Evolutionary conservation across 2,113 vertebrate species (phyloP).

Genomic region (Sebastes fasciatus): DNA sequence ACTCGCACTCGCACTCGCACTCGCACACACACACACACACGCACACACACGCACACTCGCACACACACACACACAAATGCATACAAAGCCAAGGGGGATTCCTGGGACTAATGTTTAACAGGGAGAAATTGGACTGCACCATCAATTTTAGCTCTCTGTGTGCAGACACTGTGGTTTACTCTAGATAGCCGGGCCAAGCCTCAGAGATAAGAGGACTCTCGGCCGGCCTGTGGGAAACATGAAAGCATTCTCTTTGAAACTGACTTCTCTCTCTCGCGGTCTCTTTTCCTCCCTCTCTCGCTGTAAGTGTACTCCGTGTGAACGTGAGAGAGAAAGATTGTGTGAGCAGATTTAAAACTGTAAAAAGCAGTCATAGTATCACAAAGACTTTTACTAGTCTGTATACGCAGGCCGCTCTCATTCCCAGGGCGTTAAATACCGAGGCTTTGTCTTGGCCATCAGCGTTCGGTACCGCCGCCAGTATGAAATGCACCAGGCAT

Average conservation of each 20-base stretch:
- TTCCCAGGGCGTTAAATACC: no score
- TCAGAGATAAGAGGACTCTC: slow-evolving; percentile 73
- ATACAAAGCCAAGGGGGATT: slow-evolving; percentile 65
- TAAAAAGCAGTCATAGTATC: no score
- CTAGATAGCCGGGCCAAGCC: slow-evolving; percentile 70
- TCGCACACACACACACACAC: neutral
- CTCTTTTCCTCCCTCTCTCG: slow-evolving; percentile 1
- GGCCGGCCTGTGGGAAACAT: slow-evolving; percentile 69
- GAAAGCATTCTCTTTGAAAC: slow-evolving; percentile 69
- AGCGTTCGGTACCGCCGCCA: no score
- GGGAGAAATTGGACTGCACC: slow-evolving; percentile 64
- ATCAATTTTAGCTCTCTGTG: slow-evolving; percentile 67
- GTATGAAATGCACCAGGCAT: no score
- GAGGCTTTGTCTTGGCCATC: no score
- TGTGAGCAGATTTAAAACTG: neutral
- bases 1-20: neutral
- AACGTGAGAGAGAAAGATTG: neutral
- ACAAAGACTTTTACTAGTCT: neutral
- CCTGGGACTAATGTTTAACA: slow-evolving; percentile 81
- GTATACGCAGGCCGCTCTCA: no score
- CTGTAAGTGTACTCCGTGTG: slow-evolving; percentile 5
- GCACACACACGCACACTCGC: neutral
- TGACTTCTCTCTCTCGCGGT: slow-evolving; percentile 27
- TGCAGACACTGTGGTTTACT: slow-evolving; percentile 74
- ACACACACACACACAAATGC: slow-evolving; percentile 25